Evolutionary conservation across 2,113 vertebrate species (phyloP).

Genomic region (Myotis lucifugus): DNA sequence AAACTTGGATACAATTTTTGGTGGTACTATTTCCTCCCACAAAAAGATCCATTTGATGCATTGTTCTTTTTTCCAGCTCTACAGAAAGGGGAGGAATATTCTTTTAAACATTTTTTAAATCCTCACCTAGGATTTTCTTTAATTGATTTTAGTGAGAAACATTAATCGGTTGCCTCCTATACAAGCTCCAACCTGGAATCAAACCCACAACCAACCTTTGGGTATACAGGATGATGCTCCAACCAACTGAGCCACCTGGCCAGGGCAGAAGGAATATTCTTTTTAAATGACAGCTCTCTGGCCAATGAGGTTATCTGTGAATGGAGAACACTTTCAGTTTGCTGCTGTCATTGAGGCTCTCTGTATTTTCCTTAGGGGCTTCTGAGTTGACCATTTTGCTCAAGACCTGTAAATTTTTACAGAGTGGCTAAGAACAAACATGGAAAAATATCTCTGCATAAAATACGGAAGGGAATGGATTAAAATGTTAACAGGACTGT

Average conservation of each 20-base stretch:
- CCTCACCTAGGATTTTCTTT: neutral
- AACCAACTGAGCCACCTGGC: too few relatives aligned
- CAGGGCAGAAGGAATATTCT: neutral
- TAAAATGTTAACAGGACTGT: neutral
- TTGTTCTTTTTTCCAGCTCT: neutral
- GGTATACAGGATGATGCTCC: neutral
- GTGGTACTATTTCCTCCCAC: neutral
- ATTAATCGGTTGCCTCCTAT: neutral
- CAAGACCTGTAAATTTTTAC: neutral
- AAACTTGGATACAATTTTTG: neutral
- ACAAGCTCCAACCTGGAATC: neutral
- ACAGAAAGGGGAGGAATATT: neutral
- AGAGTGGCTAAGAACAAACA: neutral
- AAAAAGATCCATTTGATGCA: neutral
- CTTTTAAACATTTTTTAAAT: neutral
- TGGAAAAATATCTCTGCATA: neutral
- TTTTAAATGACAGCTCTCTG: neutral
- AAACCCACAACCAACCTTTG: neutral
- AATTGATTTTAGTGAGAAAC: neutral
- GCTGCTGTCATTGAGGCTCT: neutral
- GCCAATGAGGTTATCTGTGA: neutral
- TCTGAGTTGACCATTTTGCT: neutral
- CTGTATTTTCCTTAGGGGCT: neutral
- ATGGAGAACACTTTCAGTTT: neutral
- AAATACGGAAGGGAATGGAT: neutral